Percentiles rank a stretch among this genome's conserved stretches.
Conservation (phyloP, 2,113 vertebrate genomes). For the Amblyornis subalaris region DNA sequence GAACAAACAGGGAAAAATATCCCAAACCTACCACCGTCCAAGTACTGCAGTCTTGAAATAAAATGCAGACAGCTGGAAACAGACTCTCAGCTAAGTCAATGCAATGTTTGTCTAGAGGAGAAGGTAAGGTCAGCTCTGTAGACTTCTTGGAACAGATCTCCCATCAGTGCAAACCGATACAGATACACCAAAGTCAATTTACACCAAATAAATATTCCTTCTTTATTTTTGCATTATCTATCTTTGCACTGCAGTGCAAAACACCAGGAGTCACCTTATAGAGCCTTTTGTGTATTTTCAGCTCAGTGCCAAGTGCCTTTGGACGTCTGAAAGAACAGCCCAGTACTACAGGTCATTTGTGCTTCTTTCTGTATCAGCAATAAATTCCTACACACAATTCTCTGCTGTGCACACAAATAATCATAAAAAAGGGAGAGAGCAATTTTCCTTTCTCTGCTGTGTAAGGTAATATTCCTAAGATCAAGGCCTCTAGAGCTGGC, state of each 20-base stretch:
- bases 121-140: background rate
- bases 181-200: background rate
- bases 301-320: background rate
- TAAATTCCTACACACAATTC: background rate
- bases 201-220: background rate
- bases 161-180: background rate
- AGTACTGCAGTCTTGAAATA: background rate
- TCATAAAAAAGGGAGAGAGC: background rate
- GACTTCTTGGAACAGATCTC: background rate
- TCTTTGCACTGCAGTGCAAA: background rate
- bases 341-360: background rate
- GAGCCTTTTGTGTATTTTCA: background rate
- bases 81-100: background rate
- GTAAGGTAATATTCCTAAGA: background rate
- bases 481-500: background rate
- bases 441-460: background rate
- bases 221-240: background rate
- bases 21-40: rapidly evolving
- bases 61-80: background rate
- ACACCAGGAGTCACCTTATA: background rate
- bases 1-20: background rate
- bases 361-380: background rate
- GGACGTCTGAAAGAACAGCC: background rate
- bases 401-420: slow-evolving; percentile 5
- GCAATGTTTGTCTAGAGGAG: background rate